Evolutionary conservation across 2,113 vertebrate species (phyloP).

Genomic region (Parus major): DNA sequence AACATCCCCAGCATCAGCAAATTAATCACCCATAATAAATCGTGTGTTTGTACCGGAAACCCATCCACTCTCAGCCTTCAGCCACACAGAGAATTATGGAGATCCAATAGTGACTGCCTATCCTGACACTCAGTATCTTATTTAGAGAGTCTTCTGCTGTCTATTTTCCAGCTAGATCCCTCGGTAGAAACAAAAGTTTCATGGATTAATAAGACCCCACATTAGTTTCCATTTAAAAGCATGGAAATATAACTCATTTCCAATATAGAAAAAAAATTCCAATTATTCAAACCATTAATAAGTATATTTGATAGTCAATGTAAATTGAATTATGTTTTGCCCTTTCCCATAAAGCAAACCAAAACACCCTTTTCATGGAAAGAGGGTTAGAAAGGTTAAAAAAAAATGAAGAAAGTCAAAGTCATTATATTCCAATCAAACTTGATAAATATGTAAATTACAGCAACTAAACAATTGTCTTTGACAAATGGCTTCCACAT

Average conservation of each 20-base stretch:
- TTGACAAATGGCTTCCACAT: constrained; percentile 84
- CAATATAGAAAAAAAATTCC: neutral
- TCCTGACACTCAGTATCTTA: neutral
- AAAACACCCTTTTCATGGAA: constrained; percentile 27
- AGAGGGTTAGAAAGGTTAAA: constrained; percentile 68
- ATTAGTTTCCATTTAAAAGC: neutral
- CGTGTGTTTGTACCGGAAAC: neutral
- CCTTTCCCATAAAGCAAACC: constrained; percentile 45
- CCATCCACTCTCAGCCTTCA: neutral
- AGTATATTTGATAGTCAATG: constrained; percentile 13
- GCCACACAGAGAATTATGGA: neutral
- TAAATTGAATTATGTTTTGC: constrained; percentile 57
- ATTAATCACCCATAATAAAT: constrained; percentile 19
- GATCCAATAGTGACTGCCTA: neutral
- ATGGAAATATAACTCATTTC: neutral
- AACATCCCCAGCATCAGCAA: neutral
- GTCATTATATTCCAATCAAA: constrained; percentile 85
- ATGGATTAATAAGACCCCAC: neutral
- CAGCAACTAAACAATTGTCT: constrained; percentile 78
- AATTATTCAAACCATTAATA: neutral
- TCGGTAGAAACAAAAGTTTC: neutral
- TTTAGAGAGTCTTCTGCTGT: neutral
- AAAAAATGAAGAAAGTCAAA: constrained; percentile 69
- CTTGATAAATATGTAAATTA: constrained; percentile 94
- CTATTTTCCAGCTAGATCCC: neutral